Conservation (phyloP, 1,140 invertebrate species). For the Lordiphosa mommai region DNA sequence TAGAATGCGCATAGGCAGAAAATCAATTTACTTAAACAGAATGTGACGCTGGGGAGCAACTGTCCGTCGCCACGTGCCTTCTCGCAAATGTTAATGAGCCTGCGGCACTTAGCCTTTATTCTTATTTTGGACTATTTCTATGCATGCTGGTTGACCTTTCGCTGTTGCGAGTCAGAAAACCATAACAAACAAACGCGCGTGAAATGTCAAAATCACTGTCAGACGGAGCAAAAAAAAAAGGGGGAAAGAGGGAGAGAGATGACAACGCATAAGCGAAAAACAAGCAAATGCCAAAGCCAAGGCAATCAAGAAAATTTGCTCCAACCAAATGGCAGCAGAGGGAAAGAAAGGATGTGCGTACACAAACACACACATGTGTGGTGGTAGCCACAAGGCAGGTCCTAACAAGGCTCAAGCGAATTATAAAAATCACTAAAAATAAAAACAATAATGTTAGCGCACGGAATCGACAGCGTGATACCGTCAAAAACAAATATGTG, state of each 20-base stretch:
- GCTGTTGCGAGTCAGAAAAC: conserved; percentile 29
- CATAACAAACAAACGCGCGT: conserved; percentile 67
- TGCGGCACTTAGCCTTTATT: conserved; percentile 40
- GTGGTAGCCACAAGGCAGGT: conserved; percentile 16
- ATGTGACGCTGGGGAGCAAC: conserved; percentile 62
- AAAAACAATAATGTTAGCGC: conserved; percentile 1
- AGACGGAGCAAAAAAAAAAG: conserved; percentile 10
- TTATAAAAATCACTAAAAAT: conserved; percentile 27
- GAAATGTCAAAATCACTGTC: conserved; percentile 75
- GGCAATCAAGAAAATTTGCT: conserved; percentile 70
- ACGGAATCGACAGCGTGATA: too few relatives aligned
- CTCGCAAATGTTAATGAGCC: conserved; percentile 48
- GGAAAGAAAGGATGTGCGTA: not conserved
- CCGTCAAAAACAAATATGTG: too few relatives aligned
- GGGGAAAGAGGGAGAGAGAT: conserved; percentile 49
- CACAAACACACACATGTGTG: conserved; percentile 28
- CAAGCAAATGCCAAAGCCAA: conserved; percentile 57
- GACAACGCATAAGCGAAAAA: conserved; percentile 65
- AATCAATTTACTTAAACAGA: conserved; percentile 64
- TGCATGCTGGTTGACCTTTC: conserved; percentile 61
- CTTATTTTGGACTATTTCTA: conserved; percentile 34
- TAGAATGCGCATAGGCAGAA: too few relatives aligned
- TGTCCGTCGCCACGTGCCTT: conserved; percentile 43
- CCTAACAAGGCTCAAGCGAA: conserved; percentile 44
- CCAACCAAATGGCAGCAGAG: conserved; percentile 48